Conservation (phyloP, 2,888 invertebrate species). For the Therioaphis trifolii region DNA sequence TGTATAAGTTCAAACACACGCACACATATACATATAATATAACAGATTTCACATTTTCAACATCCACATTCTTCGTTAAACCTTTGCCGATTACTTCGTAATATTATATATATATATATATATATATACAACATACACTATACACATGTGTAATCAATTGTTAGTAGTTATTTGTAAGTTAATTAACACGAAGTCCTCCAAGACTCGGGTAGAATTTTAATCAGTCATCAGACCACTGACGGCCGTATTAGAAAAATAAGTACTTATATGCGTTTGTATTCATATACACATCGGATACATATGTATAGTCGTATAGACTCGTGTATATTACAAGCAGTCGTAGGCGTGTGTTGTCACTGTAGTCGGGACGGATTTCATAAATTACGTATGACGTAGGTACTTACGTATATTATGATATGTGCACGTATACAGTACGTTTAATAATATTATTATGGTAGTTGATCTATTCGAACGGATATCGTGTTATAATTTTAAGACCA, state of each 20-base stretch:
- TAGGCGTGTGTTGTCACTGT: neutral
- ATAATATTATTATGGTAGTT: too few relatives aligned
- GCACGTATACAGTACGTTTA: too few relatives aligned
- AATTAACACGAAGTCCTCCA: slow-evolving; percentile 54
- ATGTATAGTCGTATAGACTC: neutral
- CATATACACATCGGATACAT: neutral
- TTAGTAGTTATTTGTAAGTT: slow-evolving; percentile 46
- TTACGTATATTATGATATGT: too few relatives aligned
- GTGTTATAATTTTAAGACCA: too few relatives aligned
- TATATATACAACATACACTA: too few relatives aligned
- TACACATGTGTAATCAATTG: slow-evolving; percentile 3
- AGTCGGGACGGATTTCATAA: neutral
- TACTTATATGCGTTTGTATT: neutral
- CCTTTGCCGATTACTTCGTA: slow-evolving; percentile 41
- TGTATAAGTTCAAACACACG: slow-evolving; percentile 11
- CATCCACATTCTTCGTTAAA: slow-evolving; percentile 42
- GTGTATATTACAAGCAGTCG: neutral
- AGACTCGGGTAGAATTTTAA: slow-evolving; percentile 44
- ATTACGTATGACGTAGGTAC: neutral
- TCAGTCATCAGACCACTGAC: slow-evolving; percentile 18
- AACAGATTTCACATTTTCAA: slow-evolving; percentile 49
- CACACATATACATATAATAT: too few relatives aligned
- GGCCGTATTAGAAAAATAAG: slow-evolving; percentile 4
- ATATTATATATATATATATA: neutral
- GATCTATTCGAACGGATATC: too few relatives aligned